These are phyloP conservation scores for Entelurus aequoreus DNA, from an alignment of 2,113 vertebrate genomes.

Conservation along the genomic window DNA sequence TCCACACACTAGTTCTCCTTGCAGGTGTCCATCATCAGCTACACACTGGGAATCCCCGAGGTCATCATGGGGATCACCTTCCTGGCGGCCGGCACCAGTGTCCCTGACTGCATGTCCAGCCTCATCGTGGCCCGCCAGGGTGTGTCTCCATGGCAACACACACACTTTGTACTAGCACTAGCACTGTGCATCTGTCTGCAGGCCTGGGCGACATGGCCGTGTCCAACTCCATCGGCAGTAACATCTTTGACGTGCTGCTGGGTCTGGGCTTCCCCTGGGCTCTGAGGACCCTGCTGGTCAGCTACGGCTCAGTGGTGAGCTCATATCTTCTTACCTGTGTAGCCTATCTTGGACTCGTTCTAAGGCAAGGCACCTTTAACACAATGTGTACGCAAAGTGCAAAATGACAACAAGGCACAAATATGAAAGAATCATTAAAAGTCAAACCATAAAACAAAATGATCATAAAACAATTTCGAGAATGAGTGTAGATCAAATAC, in stretches of 20 bases:
- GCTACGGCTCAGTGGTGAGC: slow-evolving; percentile 72
- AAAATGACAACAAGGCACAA: too few species aligned
- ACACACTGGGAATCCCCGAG: slow-evolving; percentile 75
- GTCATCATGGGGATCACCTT: slow-evolving; percentile 81
- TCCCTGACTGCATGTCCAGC: slow-evolving; percentile 80
- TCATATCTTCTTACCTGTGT: neutral
- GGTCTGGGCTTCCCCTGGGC: slow-evolving; percentile 78
- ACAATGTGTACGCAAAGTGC: too few species aligned
- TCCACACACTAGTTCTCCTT: neutral
- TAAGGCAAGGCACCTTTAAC: too few species aligned
- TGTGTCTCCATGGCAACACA: slow-evolving; percentile 30
- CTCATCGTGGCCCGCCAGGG: slow-evolving; percentile 77
- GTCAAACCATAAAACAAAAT: too few species aligned
- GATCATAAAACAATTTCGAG: too few species aligned
- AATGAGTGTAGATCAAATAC: too few species aligned
- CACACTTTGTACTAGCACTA: neutral
- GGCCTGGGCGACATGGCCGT: slow-evolving; percentile 80
- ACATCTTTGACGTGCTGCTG: slow-evolving; percentile 77
- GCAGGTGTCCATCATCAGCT: slow-evolving; percentile 77
- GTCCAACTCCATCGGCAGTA: slow-evolving; percentile 78
- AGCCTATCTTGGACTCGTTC: too few species aligned
- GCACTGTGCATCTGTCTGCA: slow-evolving; percentile 32
- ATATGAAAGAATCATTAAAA: too few species aligned
- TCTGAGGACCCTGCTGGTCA: slow-evolving; percentile 73
- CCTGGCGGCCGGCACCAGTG: slow-evolving; percentile 77